Conservation (phyloP, 2,113 vertebrate species). For the Phalacrocorax pelagicus region DNA sequence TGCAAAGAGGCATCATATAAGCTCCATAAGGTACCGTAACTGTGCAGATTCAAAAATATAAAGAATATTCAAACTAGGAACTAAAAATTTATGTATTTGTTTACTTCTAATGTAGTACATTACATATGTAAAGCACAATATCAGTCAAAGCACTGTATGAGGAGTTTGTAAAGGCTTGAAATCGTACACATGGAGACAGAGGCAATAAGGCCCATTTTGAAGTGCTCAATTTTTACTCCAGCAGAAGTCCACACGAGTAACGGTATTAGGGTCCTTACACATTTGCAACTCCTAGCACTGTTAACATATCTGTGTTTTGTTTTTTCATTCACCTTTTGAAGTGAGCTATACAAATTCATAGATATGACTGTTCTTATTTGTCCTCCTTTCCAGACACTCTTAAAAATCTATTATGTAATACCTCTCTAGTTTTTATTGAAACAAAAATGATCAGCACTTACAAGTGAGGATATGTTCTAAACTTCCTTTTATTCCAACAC, state of each 20-base stretch:
- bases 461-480: background rate
- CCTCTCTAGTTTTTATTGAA: background rate
- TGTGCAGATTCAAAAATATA: background rate
- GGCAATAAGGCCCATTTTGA: background rate
- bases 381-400: background rate
- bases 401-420: background rate
- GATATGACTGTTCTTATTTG: background rate
- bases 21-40: background rate
- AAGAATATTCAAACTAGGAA: background rate
- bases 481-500: background rate
- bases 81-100: background rate
- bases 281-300: background rate
- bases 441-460: background rate
- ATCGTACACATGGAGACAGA: too few species aligned
- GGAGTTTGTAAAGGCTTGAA: background rate
- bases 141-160: background rate
- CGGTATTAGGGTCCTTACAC: fast-evolving
- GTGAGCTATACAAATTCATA: background rate
- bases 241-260: background rate
- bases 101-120: background rate
- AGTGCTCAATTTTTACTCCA: background rate
- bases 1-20: background rate
- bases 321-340: background rate
- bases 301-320: background rate
- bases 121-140: background rate